A percentile compares a stretch with the other conserved stretches of the same genome.
Evolutionary conservation across 2,888 invertebrate species (phyloP).

Genomic region (Falcaria lacertinaria): DNA sequence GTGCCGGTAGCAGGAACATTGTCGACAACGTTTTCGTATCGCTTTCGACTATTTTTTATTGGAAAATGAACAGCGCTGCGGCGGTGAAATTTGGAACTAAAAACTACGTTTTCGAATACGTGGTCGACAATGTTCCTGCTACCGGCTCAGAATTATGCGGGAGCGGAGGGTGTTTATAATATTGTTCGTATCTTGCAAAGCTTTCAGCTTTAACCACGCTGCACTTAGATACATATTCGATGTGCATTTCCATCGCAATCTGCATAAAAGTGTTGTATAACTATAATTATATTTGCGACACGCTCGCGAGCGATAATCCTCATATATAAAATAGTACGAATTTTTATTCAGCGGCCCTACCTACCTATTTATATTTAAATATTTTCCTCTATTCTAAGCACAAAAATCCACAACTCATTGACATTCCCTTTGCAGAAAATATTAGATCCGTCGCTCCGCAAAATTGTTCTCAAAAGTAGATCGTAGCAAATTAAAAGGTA

Average conservation of each 20-base stretch:
- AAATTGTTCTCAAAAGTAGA: constrained; percentile 7
- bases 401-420: background rate
- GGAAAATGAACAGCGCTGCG: no score
- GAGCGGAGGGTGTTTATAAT: no score
- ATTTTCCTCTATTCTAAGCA: background rate
- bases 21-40: no score
- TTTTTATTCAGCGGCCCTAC: no score
- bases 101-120: no score
- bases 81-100: no score
- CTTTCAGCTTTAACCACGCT: background rate
- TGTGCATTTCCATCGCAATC: constrained; percentile 5
- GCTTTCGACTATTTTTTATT: no score
- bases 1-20: no score
- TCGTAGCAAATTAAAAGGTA: constrained; percentile 20
- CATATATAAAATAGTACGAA: no score
- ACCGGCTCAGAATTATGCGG: no score
- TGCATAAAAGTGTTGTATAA: constrained; percentile 7
- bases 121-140: no score
- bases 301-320: constrained; percentile 14
- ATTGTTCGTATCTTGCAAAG: background rate
- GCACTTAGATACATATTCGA: background rate
- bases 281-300: constrained; percentile 8
- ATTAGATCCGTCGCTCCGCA: constrained; percentile 5
- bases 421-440: constrained; percentile 3
- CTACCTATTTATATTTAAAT: no score